phyloP scores from a whole-genome alignment of 2,888 invertebrate species.

The Eueremaeus valkanovi region DNA sequence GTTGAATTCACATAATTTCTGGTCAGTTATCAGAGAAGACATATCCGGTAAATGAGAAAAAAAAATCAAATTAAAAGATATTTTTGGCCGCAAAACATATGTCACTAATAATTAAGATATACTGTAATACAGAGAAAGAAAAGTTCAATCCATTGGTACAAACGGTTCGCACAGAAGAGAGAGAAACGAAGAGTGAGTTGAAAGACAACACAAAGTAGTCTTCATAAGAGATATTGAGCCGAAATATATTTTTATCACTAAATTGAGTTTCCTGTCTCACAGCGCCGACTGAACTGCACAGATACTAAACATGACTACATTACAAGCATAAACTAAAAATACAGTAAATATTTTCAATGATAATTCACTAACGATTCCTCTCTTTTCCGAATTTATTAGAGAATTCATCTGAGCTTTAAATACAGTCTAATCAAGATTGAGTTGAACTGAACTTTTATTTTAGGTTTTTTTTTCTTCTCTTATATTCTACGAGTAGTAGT shows the following conservation, averaged over 20 bases:
- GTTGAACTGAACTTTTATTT: too few species aligned
- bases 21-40: not conserved
- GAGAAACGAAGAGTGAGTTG: not conserved
- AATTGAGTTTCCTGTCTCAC: slow-evolving; percentile 15
- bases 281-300: too few species aligned
- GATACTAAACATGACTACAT: too few species aligned
- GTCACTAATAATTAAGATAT: too few species aligned
- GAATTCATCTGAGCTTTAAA: too few species aligned
- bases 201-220: not conserved
- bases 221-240: slow-evolving; percentile 1
- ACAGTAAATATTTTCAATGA: too few species aligned
- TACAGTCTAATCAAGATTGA: too few species aligned
- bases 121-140: too few species aligned
- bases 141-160: not conserved
- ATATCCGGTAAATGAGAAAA: not conserved
- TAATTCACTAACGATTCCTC: too few species aligned
- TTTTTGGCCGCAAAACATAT: not conserved
- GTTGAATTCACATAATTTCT: not conserved
- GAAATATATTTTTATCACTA: not conserved
- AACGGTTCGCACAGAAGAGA: not conserved
- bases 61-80: not conserved
- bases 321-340: too few species aligned
- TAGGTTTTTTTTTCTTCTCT: too few species aligned
- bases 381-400: too few species aligned
- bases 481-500: not conserved